phyloP scores from a whole-genome alignment of 2,797 vertebrate genomes.

The Rhincodon typus region DNA sequence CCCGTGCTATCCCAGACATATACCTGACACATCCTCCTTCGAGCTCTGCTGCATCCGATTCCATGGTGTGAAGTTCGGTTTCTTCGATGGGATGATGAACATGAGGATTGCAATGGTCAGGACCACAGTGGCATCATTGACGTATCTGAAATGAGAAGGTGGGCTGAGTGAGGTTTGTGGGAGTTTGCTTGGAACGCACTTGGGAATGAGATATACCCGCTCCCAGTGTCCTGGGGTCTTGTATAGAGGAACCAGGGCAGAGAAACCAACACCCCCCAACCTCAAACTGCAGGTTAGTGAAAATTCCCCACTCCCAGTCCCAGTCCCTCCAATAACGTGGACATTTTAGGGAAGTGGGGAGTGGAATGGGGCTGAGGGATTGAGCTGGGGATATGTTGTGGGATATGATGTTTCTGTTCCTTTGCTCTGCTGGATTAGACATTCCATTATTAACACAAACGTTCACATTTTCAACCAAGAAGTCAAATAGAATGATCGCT shows the following conservation, averaged over 20 bases:
- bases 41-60: conserved; percentile 39
- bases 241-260: too few relatives aligned
- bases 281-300: too few relatives aligned
- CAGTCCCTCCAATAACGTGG: too few relatives aligned
- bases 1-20: not conserved
- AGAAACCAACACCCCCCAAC: too few relatives aligned
- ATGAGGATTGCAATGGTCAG: conserved; percentile 73
- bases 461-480: too few relatives aligned
- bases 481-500: too few relatives aligned
- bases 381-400: not conserved
- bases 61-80: conserved; percentile 60
- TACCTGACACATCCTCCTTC: not conserved
- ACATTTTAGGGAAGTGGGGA: too few relatives aligned
- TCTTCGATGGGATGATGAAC: conserved; percentile 78
- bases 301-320: too few relatives aligned
- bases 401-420: not conserved
- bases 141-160: conserved; percentile 59
- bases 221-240: not conserved
- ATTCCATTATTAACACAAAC: not conserved
- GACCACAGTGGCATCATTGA: conserved; percentile 79
- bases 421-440: not conserved
- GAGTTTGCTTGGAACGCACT: too few relatives aligned
- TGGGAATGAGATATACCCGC: not conserved
- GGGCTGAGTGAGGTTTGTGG: not conserved
- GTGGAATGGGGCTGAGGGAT: not conserved